These are phyloP conservation scores for Acleris emargana DNA, from an alignment of 2,888 invertebrate genomes.

Conservation along the genomic window DNA sequence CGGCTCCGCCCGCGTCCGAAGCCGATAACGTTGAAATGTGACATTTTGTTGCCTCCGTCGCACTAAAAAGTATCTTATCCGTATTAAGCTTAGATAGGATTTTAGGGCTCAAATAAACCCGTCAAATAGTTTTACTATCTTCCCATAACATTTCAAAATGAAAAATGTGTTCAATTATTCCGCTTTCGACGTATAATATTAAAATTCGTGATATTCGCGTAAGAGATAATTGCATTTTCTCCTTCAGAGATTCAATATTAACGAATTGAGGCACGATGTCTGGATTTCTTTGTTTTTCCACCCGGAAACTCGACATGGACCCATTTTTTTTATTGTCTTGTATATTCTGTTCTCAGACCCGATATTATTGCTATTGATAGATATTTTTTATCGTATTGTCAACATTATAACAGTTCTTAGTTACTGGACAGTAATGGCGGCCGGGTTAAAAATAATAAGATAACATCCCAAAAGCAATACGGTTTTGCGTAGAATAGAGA, in stretches of 20 bases:
- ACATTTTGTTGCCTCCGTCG: slow-evolving; percentile 31
- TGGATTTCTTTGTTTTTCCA: slow-evolving; percentile 31
- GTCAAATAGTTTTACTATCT: slow-evolving; percentile 14
- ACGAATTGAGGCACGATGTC: slow-evolving; percentile 26
- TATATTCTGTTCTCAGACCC: background rate
- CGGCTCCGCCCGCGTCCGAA: slow-evolving; percentile 33
- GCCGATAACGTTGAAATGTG: slow-evolving; percentile 38
- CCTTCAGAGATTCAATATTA: slow-evolving; percentile 35
- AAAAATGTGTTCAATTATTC: slow-evolving; percentile 16
- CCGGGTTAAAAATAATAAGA: no score
- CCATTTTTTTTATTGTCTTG: slow-evolving; percentile 18
- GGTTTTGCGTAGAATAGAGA: no score
- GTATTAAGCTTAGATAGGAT: slow-evolving; percentile 1
- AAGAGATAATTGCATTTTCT: slow-evolving; percentile 35
- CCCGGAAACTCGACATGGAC: slow-evolving; percentile 18
- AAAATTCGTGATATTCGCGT: slow-evolving; percentile 26
- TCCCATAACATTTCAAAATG: slow-evolving; percentile 4
- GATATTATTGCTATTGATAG: background rate
- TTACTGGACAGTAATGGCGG: no score
- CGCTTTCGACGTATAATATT: slow-evolving; percentile 20
- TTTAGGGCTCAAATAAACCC: background rate
- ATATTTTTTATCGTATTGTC: no score
- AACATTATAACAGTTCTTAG: no score
- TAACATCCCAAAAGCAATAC: no score
- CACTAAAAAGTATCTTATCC: slow-evolving; percentile 33